Evolutionary conservation across 2,797 vertebrate genomes (phyloP).

Genomic region (Acanthis flammea): DNA sequence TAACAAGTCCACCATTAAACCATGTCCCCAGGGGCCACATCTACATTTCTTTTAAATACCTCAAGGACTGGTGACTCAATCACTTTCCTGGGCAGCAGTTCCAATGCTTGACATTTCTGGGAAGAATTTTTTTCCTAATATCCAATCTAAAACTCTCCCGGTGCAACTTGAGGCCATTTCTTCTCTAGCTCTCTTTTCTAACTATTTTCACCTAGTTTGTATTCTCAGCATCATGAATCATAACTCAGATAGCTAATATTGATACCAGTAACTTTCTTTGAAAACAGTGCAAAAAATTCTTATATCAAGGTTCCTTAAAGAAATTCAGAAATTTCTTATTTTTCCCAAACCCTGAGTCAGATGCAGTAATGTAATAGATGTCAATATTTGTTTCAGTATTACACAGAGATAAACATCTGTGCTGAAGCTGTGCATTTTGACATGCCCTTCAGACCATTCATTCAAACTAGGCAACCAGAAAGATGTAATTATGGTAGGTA

Average conservation of each 20-base stretch:
- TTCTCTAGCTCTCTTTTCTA: not conserved
- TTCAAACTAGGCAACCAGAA: not conserved
- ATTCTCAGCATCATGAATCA: not conserved
- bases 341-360: not conserved
- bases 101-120: not conserved
- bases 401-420: not conserved
- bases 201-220: not conserved
- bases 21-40: not conserved
- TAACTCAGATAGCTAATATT: not conserved
- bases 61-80: not conserved
- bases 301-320: not conserved
- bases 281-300: not conserved
- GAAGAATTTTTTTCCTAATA: not conserved
- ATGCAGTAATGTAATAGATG: not conserved
- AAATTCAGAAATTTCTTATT: not conserved
- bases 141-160: fast-evolving
- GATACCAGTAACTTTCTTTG: not conserved
- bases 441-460: not conserved
- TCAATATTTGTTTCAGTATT: not conserved
- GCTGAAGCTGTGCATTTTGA: not conserved
- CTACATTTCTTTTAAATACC: not conserved
- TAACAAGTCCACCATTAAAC: not conserved
- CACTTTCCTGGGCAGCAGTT: not conserved
- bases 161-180: not conserved
- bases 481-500: not conserved